phyloP scores from a whole-genome alignment of 2,113 vertebrate genomes.

The Ictalurus punctatus region DNA sequence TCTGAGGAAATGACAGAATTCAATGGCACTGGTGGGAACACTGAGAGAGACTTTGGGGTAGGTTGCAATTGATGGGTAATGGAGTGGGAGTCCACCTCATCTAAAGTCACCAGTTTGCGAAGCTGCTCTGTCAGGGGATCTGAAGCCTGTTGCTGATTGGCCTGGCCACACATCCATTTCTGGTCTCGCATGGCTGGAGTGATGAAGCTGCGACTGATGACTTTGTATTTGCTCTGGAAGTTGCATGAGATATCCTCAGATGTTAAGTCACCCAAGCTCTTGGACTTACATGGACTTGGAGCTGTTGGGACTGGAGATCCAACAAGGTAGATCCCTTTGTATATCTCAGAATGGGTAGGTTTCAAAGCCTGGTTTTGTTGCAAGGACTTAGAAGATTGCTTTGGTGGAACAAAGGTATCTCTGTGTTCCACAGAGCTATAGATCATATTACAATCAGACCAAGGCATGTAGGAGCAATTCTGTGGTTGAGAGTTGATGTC shows the following conservation, averaged over 20 bases:
- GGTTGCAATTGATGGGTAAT: constrained; percentile 3
- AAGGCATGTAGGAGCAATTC: constrained; percentile 52
- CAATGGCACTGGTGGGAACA: constrained; percentile 27
- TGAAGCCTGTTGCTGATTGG: constrained; percentile 65
- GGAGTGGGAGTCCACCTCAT: constrained; percentile 75
- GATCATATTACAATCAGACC: constrained; percentile 53
- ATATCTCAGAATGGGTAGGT: constrained; percentile 36
- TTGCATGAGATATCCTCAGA: constrained; percentile 97
- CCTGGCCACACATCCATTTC: constrained; percentile 57
- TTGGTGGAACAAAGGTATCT: constrained; percentile 45
- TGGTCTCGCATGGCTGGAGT: constrained; percentile 76
- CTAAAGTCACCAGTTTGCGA: constrained; percentile 83
- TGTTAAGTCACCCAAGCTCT: constrained; percentile 93
- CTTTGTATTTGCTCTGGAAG: constrained; percentile 95
- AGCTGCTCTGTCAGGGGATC: constrained; percentile 90
- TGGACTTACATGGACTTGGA: constrained; percentile 87
- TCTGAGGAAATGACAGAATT: constrained; percentile 38
- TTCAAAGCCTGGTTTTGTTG: constrained; percentile 48
- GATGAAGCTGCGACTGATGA: constrained; percentile 91
- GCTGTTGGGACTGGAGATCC: constrained; percentile 55
- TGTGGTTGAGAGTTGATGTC: constrained; percentile 44
- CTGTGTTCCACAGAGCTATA: constrained; percentile 58
- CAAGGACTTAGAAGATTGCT: constrained; percentile 52
- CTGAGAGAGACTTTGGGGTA: constrained; percentile 32
- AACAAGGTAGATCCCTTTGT: constrained; percentile 41